Evolutionary conservation across 2,797 vertebrate species (phyloP).

Genomic region (Typhlichthys subterraneus): DNA sequence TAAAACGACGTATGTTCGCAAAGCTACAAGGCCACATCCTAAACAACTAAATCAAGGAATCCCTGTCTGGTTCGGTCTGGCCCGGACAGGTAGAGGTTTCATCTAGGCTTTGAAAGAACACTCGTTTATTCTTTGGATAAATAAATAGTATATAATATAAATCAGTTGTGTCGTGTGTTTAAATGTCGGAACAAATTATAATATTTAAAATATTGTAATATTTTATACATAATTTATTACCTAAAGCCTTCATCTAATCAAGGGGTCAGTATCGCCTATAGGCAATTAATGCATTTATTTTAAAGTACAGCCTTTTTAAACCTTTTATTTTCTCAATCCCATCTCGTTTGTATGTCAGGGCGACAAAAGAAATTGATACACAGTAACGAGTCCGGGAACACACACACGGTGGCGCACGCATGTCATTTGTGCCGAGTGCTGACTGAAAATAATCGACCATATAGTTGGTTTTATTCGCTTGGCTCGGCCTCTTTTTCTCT

Average conservation of each 20-base stretch:
- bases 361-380: too few species aligned
- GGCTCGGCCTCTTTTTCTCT: slow-evolving; percentile 53
- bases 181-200: too few species aligned
- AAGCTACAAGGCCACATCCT: slow-evolving; percentile 4
- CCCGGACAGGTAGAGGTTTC: slow-evolving; percentile 10
- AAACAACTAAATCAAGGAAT: slow-evolving; percentile 18
- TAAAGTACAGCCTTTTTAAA: too few species aligned
- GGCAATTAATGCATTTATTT: too few species aligned
- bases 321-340: too few species aligned
- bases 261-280: too few species aligned
- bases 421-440: slow-evolving; percentile 39
- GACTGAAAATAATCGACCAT: slow-evolving; percentile 28
- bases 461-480: slow-evolving; percentile 35
- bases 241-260: too few species aligned
- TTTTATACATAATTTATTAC: too few species aligned
- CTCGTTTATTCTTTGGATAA: background rate
- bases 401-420: too few species aligned
- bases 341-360: too few species aligned
- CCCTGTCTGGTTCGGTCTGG: slow-evolving; percentile 2
- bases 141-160: background rate
- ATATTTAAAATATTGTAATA: too few species aligned
- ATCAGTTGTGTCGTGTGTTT: background rate
- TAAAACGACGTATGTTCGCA: background rate
- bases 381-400: too few species aligned
- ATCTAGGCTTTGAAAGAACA: background rate